Conservation (phyloP, 2,888 invertebrate genomes). For the Nemoura dubitans region DNA sequence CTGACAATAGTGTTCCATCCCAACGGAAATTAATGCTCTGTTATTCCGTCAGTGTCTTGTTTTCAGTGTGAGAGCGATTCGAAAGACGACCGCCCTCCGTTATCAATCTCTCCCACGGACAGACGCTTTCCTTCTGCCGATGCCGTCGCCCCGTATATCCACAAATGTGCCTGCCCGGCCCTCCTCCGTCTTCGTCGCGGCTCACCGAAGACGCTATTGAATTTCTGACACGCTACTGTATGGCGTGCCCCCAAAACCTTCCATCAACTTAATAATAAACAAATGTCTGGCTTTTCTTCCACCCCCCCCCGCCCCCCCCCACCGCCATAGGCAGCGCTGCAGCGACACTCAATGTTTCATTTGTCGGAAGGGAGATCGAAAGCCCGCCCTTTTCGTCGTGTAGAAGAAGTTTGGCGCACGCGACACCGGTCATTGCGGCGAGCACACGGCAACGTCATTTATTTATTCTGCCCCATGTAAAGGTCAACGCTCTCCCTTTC, state of each 20-base stretch:
- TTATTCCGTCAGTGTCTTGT: background rate
- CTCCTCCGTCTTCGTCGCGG: constrained; percentile 24
- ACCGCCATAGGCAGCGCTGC: too few relatives aligned
- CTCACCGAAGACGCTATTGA: constrained; percentile 9
- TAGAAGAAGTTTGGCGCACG: background rate
- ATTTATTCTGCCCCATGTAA: background rate
- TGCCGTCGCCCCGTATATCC: background rate
- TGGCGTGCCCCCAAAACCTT: background rate
- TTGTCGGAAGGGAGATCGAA: background rate
- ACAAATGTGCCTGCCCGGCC: background rate
- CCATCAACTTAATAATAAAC: constrained; percentile 41
- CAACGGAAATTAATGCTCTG: background rate
- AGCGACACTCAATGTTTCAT: constrained; percentile 34
- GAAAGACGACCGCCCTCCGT: background rate
- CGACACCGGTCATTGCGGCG: background rate
- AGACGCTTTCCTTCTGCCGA: background rate
- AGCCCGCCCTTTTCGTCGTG: background rate
- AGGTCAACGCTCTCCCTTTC: background rate
- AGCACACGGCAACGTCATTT: background rate
- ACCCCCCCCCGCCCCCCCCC: too few relatives aligned
- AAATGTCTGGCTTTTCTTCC: constrained; percentile 35
- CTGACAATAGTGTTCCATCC: background rate
- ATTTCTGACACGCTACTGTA: background rate
- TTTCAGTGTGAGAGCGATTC: background rate
- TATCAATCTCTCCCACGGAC: background rate